Evolutionary conservation across 23 tunicate genomes (phyloP).

Genomic region (Ascidia mentula): DNA sequence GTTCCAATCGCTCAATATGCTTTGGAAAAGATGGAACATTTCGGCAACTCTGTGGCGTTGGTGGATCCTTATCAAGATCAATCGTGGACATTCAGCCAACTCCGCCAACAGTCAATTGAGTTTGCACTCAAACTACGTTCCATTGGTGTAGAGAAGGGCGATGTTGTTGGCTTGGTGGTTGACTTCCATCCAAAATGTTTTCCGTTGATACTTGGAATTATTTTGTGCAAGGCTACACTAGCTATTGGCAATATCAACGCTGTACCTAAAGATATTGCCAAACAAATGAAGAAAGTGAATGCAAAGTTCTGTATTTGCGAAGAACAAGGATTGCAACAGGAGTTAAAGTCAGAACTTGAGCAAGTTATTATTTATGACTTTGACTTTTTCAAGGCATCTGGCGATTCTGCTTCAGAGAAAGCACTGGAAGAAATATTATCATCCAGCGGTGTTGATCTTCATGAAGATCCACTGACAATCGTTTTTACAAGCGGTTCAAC

Average conservation of each 20-base stretch:
- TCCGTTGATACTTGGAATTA: background rate
- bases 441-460: background rate
- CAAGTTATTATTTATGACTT: background rate
- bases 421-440: background rate
- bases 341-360: background rate
- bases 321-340: background rate
- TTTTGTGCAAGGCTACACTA: background rate
- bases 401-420: background rate
- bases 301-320: background rate
- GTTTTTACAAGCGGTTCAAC: background rate
- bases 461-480: background rate
- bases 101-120: background rate
- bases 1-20: background rate
- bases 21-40: background rate
- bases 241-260: background rate
- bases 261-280: background rate
- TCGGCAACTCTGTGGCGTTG: background rate
- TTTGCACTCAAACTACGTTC: background rate
- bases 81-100: background rate
- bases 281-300: background rate
- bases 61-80: background rate
- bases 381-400: background rate
- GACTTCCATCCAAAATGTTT: background rate
- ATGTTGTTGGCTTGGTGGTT: background rate
- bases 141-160: background rate